Evolutionary conservation across 2,797 vertebrate genomes (phyloP), one percentile per base, ranked within the genome.

Genomic region (Paedocypris micromegethes): DNA sequence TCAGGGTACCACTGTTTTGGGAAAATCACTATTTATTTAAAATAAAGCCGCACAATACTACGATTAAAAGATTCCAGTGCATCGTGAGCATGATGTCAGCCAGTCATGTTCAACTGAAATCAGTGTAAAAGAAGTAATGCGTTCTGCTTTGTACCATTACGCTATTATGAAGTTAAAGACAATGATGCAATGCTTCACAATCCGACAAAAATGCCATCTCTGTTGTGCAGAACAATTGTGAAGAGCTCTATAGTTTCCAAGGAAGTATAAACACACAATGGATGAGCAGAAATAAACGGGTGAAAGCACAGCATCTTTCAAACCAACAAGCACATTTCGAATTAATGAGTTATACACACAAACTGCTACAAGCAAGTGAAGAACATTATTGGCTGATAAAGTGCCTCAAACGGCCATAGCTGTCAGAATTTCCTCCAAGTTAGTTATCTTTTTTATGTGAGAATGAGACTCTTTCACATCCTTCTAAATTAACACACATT

Each of bases 371-470:
- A 4, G 37, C 38, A 70, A 70, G 63, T 51, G 48, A 61, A 9
- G 42, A 59, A 66, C 41, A 38, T 50, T 58, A 43, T n/a, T 43
- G 9, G 50, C 48, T 42, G 55, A 64, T 6, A 60, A 61, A 38
- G 38, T 39, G 64, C 55, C 47, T 57, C 5, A 46, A 49, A 63
- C 58, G 56, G 23, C 23, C 23, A 23, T 23, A 23, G 23, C 23
- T 23, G 23, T 23, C 8, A 3, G 58, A 45, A 59, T 70, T 41
- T 64, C 37, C 23, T 40, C 3, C 41, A 5, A 37, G 43, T 60
- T 38, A 45, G 54, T 47, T 72, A 58, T 64, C 6, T 54, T 64
- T 70, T 58, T 58, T 55, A 65, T 70, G 49, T 58, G 43, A 70
- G 58, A 59, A 64, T 62, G 58, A 51, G 52, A n/a, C 58, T 67